A percentile compares a stretch with the other conserved stretches of the same genome.
These are phyloP conservation scores for Telmatherina bonti DNA, from an alignment of 2,797 vertebrate species.

Conservation along the genomic window DNA sequence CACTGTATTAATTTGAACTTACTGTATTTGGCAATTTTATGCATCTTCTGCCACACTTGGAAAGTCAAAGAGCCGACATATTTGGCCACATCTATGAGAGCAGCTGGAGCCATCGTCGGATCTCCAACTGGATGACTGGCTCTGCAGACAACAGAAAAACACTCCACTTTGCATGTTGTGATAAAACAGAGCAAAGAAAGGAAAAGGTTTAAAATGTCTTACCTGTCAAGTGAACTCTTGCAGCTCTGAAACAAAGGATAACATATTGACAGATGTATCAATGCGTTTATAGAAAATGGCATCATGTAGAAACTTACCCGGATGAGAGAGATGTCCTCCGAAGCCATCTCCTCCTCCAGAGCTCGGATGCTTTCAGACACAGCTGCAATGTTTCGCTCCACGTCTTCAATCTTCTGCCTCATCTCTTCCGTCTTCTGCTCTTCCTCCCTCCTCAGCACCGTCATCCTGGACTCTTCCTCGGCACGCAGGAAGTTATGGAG, in stretches of 20 bases:
- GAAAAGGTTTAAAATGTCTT: slow-evolving; percentile 2
- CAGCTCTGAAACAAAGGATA: slow-evolving; percentile 61
- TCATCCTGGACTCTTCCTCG: slow-evolving; percentile 69
- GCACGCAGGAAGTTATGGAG: slow-evolving; percentile 71
- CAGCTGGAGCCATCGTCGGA: slow-evolving; percentile 43
- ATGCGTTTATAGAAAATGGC: background rate
- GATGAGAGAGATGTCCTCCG: slow-evolving; percentile 67
- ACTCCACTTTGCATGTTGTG: background rate
- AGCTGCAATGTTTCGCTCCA: slow-evolving; percentile 46
- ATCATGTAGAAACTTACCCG: slow-evolving; percentile 53
- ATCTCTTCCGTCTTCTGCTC: slow-evolving; percentile 65
- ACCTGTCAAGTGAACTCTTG: slow-evolving; percentile 68
- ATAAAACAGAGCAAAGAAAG: background rate
- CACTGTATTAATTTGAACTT: slow-evolving; percentile 30
- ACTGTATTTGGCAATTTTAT: slow-evolving; percentile 71
- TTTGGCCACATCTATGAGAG: slow-evolving; percentile 75
- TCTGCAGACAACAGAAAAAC: slow-evolving; percentile 38
- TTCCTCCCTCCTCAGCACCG: slow-evolving; percentile 68
- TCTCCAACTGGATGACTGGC: slow-evolving; percentile 23
- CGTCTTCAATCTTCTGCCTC: slow-evolving; percentile 60
- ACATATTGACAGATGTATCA: background rate
- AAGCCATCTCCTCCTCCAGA: slow-evolving; percentile 69
- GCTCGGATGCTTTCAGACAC: slow-evolving; percentile 64
- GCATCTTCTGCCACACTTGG: slow-evolving; percentile 78
- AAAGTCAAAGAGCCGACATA: slow-evolving; percentile 74